These are phyloP conservation scores for Alentia gelatinosa DNA, from an alignment of 2,888 invertebrate genomes.

Conservation along the genomic window DNA sequence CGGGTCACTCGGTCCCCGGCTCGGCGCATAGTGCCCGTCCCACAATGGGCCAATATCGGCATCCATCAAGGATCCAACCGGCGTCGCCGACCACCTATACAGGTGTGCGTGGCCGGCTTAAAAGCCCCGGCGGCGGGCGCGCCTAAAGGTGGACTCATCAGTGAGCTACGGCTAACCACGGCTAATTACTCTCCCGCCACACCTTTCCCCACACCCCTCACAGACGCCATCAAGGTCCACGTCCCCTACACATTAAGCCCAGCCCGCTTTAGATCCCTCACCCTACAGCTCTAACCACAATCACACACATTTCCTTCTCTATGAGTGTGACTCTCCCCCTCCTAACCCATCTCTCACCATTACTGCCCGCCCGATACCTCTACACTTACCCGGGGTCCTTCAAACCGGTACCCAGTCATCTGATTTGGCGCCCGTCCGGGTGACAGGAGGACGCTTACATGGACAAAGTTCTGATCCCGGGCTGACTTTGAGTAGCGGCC, in stretches of 20 bases:
- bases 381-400: too few relatives aligned
- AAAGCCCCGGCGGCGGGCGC: neutral
- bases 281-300: neutral
- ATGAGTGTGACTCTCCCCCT: neutral
- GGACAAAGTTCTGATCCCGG: conserved; percentile 1
- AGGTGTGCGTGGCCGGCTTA: neutral
- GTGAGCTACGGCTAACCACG: neutral
- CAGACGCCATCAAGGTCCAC: neutral
- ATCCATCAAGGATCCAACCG: neutral
- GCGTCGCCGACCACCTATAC: neutral
- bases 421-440: neutral
- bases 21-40: neutral
- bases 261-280: neutral
- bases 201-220: neutral
- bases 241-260: neutral
- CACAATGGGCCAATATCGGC: conserved; percentile 22
- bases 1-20: neutral
- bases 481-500: conserved; percentile 3
- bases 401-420: too few relatives aligned
- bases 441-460: neutral
- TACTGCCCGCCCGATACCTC: neutral
- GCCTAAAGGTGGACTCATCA: neutral
- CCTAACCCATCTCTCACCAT: neutral
- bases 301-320: neutral
- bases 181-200: neutral